Conservation (phyloP, 2,888 invertebrate species). For the Diaperis boleti region DNA sequence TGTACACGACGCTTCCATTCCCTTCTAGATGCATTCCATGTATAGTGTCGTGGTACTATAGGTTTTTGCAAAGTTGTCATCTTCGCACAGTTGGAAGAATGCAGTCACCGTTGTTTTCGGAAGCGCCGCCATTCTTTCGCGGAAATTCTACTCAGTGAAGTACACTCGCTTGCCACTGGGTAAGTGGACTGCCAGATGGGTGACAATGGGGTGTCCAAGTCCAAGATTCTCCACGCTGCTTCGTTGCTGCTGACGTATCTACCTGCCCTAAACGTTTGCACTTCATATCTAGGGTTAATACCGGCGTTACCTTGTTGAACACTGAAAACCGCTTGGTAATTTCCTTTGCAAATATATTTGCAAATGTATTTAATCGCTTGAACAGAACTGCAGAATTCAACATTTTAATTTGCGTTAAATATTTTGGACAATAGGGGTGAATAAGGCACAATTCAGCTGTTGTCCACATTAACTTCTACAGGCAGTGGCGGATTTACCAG, state of each 20-base stretch:
- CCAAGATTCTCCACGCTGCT: not conserved
- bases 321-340: not conserved
- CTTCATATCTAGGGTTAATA: too few species aligned
- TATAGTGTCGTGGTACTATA: constrained; percentile 1
- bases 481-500: too few species aligned
- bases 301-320: too few species aligned
- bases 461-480: constrained; percentile 37
- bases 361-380: not conserved
- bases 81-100: not conserved
- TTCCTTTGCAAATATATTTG: constrained; percentile 3
- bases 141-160: constrained; percentile 1
- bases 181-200: constrained; percentile 4
- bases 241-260: too few species aligned
- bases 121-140: not conserved
- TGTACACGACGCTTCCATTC: too few species aligned
- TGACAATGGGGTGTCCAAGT: not conserved
- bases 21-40: too few species aligned
- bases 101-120: not conserved
- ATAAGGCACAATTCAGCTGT: constrained; percentile 41
- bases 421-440: constrained; percentile 27
- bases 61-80: constrained; percentile 1
- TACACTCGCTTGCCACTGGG: not conserved
- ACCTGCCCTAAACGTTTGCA: not conserved
- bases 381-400: constrained; percentile 14
- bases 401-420: constrained; percentile 39